Conservation (phyloP, 2,113 vertebrate genomes). For the Epinephelus moara region DNA sequence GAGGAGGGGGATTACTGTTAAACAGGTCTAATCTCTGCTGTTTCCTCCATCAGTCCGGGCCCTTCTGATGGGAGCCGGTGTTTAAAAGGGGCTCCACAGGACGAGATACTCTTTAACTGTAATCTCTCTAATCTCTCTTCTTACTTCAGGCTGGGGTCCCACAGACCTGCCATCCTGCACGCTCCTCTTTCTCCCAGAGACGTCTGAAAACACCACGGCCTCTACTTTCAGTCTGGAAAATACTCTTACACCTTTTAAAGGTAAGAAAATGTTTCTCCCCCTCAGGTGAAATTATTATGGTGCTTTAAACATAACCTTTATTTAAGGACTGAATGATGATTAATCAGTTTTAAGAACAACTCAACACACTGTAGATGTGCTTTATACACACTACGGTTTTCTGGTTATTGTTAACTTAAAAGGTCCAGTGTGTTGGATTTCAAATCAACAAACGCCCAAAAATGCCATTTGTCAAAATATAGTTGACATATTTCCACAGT, state of each 20-base stretch:
- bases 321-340: neutral
- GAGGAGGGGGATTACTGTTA: conserved; percentile 78
- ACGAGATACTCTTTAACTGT: conserved; percentile 75
- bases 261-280: neutral
- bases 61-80: conserved; percentile 78
- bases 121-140: conserved; percentile 76
- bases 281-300: neutral
- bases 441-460: too few relatives aligned
- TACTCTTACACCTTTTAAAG: neutral
- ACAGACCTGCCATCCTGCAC: conserved; percentile 54
- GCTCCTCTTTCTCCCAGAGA: conserved; percentile 10
- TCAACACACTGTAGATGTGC: neutral
- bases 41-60: conserved; percentile 77
- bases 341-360: neutral
- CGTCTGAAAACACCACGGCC: conserved; percentile 22
- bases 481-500: too few relatives aligned
- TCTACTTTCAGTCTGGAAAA: conserved; percentile 20
- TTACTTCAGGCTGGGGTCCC: conserved; percentile 73
- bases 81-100: conserved; percentile 73
- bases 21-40: conserved; percentile 79
- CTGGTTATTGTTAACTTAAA: too few relatives aligned
- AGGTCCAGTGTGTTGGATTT: too few relatives aligned
- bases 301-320: neutral
- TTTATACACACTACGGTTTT: neutral
- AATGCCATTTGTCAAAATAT: too few relatives aligned